Base-by-base conservation (phyloP, 2,113 vertebrate species). In the Psilopsiagon aymara region DNA sequence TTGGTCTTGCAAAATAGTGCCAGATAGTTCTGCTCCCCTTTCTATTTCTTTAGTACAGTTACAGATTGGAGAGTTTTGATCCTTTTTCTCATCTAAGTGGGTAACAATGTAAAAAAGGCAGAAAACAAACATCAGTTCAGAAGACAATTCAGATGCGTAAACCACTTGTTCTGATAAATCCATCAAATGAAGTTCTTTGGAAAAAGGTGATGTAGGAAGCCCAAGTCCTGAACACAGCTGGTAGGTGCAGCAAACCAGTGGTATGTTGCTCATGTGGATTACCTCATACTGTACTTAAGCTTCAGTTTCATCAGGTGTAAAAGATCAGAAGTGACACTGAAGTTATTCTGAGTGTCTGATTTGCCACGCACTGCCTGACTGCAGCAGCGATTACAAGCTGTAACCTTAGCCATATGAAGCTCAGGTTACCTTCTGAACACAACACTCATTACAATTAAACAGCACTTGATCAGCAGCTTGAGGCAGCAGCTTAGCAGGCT, bases 251-350 rank as follows among this genome's bases (percentile, higher is more conserved):
- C 19, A 11, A 41, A 31, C n/a, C 17, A 28, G 19, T 41, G 13
- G 39, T 37, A 46, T 5, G 1, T 27, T 27, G 10, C 29, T 27
- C 53, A 35, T 44, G 76, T 5, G 6, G 47, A 57, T 43, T 33
- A 64, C 46, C n/a, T 53, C 5, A 1, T 35, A 19, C 9, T 0
- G 1, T 31, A 23, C 21, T 39, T 46, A 33, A 37, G 57, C 35
- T 70, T 62, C 1, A 2, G 37, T 52, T 69, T 47, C 33, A 51
- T 25, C 37, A 21, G 51, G 23, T n/a, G 33, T 49, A 17, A 28
- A 49, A n/a, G 37, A 19, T 46, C 10, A 44, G 37, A 64, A 77
- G 29, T 25, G 11, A 69, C 11, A 14, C 19, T 43, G 41, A 76
- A 17, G n/a, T 28, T 69, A 33, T 13, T 18, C 47, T 62, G 27